These are phyloP conservation scores for Plagiodera versicolora DNA, from an alignment of 2,888 invertebrate species.

Conservation along the genomic window DNA sequence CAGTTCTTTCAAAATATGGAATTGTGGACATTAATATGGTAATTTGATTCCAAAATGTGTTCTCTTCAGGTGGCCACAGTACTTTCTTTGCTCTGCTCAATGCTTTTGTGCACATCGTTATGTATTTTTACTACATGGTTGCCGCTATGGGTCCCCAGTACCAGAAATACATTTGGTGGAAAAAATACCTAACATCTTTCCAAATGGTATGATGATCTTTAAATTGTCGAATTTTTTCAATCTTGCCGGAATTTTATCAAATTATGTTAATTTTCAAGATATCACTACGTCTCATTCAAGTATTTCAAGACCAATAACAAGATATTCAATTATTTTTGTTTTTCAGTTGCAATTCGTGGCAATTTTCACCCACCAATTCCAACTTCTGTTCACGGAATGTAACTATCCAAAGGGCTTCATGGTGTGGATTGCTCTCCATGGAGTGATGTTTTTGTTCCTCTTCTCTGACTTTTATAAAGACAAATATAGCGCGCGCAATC, in stretches of 20 bases:
- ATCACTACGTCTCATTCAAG: too few relatives aligned
- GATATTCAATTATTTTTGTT: not conserved
- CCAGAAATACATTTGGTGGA: slow-evolving; percentile 97
- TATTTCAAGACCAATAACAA: too few relatives aligned
- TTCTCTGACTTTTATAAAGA: slow-evolving; percentile 94
- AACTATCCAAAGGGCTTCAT: slow-evolving; percentile 89
- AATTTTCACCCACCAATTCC: slow-evolving; percentile 90
- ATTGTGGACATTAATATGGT: slow-evolving; percentile 11
- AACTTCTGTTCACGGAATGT: slow-evolving; percentile 86
- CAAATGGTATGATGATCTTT: slow-evolving; percentile 95
- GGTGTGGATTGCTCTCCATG: slow-evolving; percentile 94
- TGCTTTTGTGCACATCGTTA: slow-evolving; percentile 93
- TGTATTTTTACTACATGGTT: slow-evolving; percentile 97
- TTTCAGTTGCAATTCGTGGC: slow-evolving; percentile 86
- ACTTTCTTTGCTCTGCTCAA: slow-evolving; percentile 94
- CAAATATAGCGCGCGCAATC: slow-evolving; percentile 62
- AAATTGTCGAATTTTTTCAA: too few relatives aligned
- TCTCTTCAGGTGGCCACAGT: slow-evolving; percentile 91
- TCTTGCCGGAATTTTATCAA: too few relatives aligned
- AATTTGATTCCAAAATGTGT: too few relatives aligned
- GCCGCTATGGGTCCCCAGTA: slow-evolving; percentile 92
- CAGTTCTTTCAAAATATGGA: too few relatives aligned
- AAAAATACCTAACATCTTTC: slow-evolving; percentile 91
- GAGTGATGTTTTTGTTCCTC: slow-evolving; percentile 89
- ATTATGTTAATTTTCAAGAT: too few relatives aligned